phyloP scores from a whole-genome alignment of 2,888 invertebrate species.

The Agrotis exclamationis region DNA sequence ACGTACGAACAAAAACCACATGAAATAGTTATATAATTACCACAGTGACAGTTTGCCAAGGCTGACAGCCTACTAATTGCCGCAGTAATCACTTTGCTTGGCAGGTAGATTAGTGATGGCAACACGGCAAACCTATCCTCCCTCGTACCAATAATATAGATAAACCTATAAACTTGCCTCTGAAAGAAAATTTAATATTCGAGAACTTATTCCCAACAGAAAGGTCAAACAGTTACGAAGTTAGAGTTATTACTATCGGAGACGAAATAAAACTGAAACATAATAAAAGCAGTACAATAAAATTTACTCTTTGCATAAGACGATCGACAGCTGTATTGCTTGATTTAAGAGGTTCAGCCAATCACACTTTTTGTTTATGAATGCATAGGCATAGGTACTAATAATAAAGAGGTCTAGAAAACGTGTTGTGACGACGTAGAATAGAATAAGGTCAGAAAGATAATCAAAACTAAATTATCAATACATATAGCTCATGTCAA shows the following conservation, averaged over 20 bases:
- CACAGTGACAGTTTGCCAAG: neutral
- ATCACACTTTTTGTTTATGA: neutral
- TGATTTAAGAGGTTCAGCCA: constrained; percentile 2
- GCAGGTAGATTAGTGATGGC: constrained; percentile 31
- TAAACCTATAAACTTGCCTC: neutral
- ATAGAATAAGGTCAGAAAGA: no score
- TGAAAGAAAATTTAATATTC: constrained; percentile 14
- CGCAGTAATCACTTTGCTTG: constrained; percentile 13
- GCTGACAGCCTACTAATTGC: constrained; percentile 18
- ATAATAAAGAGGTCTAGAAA: neutral
- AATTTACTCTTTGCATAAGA: constrained; percentile 14
- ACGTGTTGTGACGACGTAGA: no score
- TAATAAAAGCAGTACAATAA: constrained; percentile 27
- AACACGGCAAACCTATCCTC: neutral
- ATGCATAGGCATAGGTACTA: neutral
- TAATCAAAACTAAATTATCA: no score
- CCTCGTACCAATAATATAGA: neutral
- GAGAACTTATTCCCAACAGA: constrained; percentile 3
- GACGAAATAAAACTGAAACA: constrained; percentile 26
- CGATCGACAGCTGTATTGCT: constrained; percentile 8
- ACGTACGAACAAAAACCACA: neutral
- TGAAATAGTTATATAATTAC: constrained; percentile 18
- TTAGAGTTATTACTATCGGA: constrained; percentile 24
- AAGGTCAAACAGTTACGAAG: constrained; percentile 29
- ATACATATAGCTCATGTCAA: no score